Conservation (phyloP, 1,140 invertebrate species). For the Chymomyza costata region DNA sequence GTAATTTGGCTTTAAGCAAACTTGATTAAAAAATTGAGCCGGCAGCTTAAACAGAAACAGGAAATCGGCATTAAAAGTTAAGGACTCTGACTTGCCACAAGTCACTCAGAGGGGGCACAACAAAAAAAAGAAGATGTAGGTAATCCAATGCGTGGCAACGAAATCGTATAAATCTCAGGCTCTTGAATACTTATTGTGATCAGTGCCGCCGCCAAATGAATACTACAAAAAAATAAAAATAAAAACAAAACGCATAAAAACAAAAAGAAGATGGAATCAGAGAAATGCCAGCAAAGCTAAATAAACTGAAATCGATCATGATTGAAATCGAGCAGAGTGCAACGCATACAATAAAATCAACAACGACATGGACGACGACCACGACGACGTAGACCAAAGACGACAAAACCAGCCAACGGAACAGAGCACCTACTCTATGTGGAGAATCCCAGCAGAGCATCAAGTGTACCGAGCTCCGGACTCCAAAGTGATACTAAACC, state of each 20-base stretch:
- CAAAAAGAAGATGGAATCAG: neutral
- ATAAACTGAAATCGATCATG: conserved; percentile 70
- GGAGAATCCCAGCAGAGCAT: too few relatives aligned
- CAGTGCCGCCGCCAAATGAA: conserved; percentile 20
- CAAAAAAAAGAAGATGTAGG: too few relatives aligned
- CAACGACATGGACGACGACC: neutral
- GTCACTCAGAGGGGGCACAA: too few relatives aligned
- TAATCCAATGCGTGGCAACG: conserved; percentile 63
- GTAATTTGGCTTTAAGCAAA: conserved; percentile 44
- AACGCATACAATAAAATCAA: conserved; percentile 7
- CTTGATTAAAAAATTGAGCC: conserved; percentile 14
- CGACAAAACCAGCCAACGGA: too few relatives aligned
- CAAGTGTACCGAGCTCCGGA: too few relatives aligned
- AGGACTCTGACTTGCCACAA: conserved; percentile 6
- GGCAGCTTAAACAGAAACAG: conserved; percentile 8
- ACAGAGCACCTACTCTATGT: neutral
- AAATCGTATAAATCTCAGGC: conserved; percentile 56
- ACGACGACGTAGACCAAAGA: too few relatives aligned
- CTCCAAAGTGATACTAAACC: too few relatives aligned
- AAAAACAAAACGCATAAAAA: conserved; percentile 24
- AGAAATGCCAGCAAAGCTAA: neutral
- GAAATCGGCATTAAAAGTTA: conserved; percentile 26
- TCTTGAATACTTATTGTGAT: conserved; percentile 50
- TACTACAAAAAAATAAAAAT: conserved; percentile 52
- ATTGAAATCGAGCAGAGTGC: conserved; percentile 60